Percentiles rank a stretch among this genome's conserved stretches.
Conservation (phyloP, 2,888 invertebrate genomes). For the Nomada lathburiana region DNA sequence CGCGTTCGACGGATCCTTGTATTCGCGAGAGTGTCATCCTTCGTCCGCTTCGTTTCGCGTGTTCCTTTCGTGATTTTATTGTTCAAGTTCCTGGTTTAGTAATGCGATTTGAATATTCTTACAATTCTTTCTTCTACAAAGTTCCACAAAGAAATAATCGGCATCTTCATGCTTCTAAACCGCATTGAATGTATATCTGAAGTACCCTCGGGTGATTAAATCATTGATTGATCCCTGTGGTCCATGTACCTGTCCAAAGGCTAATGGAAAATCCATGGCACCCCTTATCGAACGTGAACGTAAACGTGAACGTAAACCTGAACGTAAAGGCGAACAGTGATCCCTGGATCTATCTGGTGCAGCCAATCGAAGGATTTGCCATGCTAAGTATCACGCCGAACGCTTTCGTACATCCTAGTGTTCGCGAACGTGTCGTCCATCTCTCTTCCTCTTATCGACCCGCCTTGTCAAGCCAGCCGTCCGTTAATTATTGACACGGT, state of each 20-base stretch:
- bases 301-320: no score
- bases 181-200: background rate
- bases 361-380: slow-evolving; percentile 31
- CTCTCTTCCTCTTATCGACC: slow-evolving; percentile 24
- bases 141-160: no score
- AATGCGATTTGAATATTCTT: background rate
- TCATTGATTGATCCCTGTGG: background rate
- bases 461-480: slow-evolving; percentile 64
- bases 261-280: slow-evolving; percentile 40
- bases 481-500: slow-evolving; percentile 75
- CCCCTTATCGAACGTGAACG: background rate
- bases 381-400: background rate
- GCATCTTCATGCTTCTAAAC: no score
- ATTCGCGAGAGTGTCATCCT: slow-evolving; percentile 10
- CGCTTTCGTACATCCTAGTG: slow-evolving; percentile 13
- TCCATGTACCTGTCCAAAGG: background rate
- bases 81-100: background rate
- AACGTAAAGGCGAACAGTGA: background rate
- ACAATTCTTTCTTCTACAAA: no score
- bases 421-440: slow-evolving; percentile 42
- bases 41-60: background rate
- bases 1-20: slow-evolving; percentile 3
- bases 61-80: background rate
- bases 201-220: background rate
- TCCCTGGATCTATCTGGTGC: slow-evolving; percentile 8